Evolutionary conservation across 2,797 vertebrate species (phyloP), one percentile per base, ranked within the genome.

Genomic region (Bradypodion pumilum): DNA sequence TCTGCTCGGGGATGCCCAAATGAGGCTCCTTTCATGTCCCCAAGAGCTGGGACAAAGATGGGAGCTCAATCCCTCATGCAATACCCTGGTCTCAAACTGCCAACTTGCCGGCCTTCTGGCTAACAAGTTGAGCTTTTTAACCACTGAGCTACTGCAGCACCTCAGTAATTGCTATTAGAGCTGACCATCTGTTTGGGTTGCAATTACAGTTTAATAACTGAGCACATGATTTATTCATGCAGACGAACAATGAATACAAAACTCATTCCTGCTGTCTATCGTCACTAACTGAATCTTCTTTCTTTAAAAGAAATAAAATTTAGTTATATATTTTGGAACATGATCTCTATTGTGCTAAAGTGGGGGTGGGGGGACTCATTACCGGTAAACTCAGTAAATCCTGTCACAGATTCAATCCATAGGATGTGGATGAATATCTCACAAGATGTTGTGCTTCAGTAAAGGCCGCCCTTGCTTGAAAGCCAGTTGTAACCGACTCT

Each of bases 351-450:
- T 79, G 56, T 87, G 32, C 23, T 72, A 85, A n/a, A n/a, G n/a
- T n/a, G 89, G 89, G 87, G 23, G 42, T 81, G 80, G 78, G 81
- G 84, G 88, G 12, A 27, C 70, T 80, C 63, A 88, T 90, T 88
- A 87, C n/a, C 88, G 60, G 46, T 90, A 86, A 93, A 88, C 84
- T 89, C 83, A 85, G 84, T 83, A 76, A 84, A 85, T 90, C 85
- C 88, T 69, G 87, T 86, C 84, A 86, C 0, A 0, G 86, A 83
- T 88, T 82, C 90, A 85, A 91, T 82, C 80, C 89, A 46, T 81
- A 87, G 66, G 68, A 37, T 89, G 85, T 91, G 85, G 85, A 89
- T 90, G 75, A 72, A 68, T 86, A 19, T 89, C 42, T 59, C 56
- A 78, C 4, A 0, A 0, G 59, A n/a, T 35, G 66, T 7, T 1